phyloP scores from a whole-genome alignment of 2,113 vertebrate species.

The Callorhinus ursinus region DNA sequence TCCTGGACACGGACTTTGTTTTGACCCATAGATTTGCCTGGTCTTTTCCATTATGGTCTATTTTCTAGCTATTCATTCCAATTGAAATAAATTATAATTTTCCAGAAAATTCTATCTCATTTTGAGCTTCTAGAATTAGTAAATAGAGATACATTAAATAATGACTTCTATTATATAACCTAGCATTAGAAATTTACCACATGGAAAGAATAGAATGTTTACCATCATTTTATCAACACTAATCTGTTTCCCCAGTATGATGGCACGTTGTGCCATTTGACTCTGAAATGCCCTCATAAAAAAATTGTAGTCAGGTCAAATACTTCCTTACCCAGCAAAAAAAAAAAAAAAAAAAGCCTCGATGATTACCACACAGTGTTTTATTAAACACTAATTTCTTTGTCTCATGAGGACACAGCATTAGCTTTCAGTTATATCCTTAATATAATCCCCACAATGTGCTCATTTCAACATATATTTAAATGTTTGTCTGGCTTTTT shows the following conservation, averaged over 20 bases:
- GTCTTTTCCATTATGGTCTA: not conserved
- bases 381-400: slow-evolving; percentile 35
- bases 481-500: not conserved
- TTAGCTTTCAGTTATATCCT: slow-evolving; percentile 29
- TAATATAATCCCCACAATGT: slow-evolving; percentile 44
- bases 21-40: not conserved
- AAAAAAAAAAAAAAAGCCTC: slow-evolving; percentile 1
- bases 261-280: not conserved
- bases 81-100: not conserved
- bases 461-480: slow-evolving; percentile 22
- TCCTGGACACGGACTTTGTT: not conserved
- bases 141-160: not conserved
- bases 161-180: not conserved
- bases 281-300: not conserved
- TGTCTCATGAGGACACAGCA: not conserved
- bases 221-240: not conserved
- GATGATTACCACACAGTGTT: not conserved
- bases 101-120: not conserved
- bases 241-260: not conserved
- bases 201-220: not conserved
- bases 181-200: not conserved
- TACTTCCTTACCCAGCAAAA: not conserved
- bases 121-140: not conserved
- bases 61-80: not conserved
- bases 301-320: not conserved